phyloP scores from a whole-genome alignment of 2,113 vertebrate species.

The Lamprotornis superbus region DNA sequence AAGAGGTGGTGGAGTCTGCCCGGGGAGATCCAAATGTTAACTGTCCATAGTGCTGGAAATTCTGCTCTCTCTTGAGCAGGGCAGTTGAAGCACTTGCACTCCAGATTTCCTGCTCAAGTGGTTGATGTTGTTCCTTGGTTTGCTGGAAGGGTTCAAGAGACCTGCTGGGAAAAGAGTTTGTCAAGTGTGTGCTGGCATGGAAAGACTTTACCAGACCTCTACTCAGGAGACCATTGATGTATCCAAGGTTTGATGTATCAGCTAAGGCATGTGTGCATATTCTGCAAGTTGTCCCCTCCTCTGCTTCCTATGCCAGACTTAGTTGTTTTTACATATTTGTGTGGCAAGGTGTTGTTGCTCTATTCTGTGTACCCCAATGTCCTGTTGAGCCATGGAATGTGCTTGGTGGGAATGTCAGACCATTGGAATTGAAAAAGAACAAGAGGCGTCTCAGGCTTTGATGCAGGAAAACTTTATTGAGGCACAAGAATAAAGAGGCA shows the following conservation, averaged over 20 bases:
- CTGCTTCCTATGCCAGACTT: neutral
- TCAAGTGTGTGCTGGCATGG: neutral
- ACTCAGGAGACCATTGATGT: neutral
- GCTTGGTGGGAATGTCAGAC: neutral
- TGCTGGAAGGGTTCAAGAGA: neutral
- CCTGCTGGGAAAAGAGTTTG: neutral
- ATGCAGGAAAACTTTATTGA: neutral
- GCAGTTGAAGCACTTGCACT: neutral
- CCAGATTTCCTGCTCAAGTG: neutral
- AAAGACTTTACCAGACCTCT: neutral
- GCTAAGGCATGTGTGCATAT: fast-evolving
- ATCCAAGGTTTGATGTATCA: too few relatives aligned
- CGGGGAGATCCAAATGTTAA: fast-evolving
- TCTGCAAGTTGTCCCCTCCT: neutral
- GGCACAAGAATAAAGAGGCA: neutral
- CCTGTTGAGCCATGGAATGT: neutral
- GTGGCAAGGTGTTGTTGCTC: neutral
- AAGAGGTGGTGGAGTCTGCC: neutral
- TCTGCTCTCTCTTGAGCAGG: neutral
- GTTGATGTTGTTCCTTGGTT: neutral
- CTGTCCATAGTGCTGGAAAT: neutral
- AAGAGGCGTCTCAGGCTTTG: neutral
- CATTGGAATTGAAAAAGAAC: neutral
- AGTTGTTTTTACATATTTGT: neutral
- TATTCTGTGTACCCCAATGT: too few relatives aligned